Conservation (phyloP, 1,140 invertebrate species). For the Brachionus rotundiformis region DNA sequence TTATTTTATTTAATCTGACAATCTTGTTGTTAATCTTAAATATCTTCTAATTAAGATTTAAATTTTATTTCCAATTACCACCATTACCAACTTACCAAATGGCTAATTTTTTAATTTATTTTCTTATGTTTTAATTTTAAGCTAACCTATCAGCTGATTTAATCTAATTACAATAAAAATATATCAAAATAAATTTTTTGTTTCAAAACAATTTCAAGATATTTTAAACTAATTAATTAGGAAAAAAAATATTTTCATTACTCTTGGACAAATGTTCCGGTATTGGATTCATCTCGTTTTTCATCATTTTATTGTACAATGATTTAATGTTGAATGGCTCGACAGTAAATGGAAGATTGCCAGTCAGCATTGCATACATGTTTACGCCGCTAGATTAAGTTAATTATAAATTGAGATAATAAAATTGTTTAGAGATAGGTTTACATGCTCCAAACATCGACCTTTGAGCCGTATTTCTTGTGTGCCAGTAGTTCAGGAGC, state of each 20-base stretch:
- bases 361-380: conserved; percentile 62
- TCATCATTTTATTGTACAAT: conserved; percentile 61
- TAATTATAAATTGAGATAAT: not conserved
- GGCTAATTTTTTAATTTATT: no score
- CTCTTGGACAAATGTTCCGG: conserved; percentile 58
- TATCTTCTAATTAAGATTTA: no score
- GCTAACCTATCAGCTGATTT: no score
- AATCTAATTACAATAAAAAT: no score
- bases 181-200: no score
- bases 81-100: no score
- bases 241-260: conserved; percentile 52
- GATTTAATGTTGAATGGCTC: conserved; percentile 63
- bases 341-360: conserved; percentile 61
- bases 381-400: conserved; percentile 58
- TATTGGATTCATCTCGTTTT: conserved; percentile 61
- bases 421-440: conserved; percentile 50
- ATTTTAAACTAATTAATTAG: no score
- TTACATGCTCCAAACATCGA: conserved; percentile 64
- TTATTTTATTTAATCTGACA: no score
- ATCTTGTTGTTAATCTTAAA: no score
- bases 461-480: conserved; percentile 60
- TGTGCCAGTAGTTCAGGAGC: conserved; percentile 62
- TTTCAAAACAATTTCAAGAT: no score
- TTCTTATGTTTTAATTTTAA: no score
- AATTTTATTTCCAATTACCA: no score